Conservation (phyloP, 2,113 vertebrate species). For the Rallus limicola region DNA sequence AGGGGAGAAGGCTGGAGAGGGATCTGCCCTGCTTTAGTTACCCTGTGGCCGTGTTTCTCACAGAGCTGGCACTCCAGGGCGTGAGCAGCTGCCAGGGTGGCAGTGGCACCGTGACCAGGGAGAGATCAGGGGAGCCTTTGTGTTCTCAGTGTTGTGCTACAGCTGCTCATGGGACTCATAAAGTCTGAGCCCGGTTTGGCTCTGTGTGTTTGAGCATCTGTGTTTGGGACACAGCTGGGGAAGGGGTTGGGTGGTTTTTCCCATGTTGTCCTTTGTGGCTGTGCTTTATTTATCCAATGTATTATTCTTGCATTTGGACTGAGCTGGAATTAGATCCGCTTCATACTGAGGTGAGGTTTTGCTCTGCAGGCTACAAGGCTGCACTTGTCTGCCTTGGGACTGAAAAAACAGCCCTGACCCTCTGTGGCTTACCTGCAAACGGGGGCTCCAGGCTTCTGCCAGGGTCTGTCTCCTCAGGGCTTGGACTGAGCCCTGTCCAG, state of each 20-base stretch:
- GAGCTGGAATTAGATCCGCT: neutral
- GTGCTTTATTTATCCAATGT: neutral
- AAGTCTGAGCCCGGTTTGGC: neutral
- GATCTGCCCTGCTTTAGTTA: neutral
- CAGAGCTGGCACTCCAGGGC: neutral
- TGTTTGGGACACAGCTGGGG: neutral
- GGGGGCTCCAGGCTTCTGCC: neutral
- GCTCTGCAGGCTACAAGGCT: neutral
- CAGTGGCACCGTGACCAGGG: accelerated
- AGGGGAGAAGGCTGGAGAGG: neutral
- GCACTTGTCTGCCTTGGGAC: neutral
- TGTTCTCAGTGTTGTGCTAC: neutral
- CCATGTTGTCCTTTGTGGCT: constrained; percentile 55
- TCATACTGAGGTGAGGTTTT: constrained; percentile 17
- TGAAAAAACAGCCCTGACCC: neutral
- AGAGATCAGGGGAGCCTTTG: neutral
- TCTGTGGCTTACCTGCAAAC: neutral
- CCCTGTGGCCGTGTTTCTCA: neutral
- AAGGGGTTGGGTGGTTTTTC: neutral
- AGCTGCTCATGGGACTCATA: neutral
- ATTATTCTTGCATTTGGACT: constrained; percentile 45
- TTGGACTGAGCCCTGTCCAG: neutral
- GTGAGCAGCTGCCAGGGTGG: neutral
- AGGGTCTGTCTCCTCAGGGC: neutral
- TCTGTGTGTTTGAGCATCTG: neutral